These are phyloP conservation scores for Accipiter virgatus DNA, from an alignment of 2,113 vertebrate genomes.

Conservation along the genomic window DNA sequence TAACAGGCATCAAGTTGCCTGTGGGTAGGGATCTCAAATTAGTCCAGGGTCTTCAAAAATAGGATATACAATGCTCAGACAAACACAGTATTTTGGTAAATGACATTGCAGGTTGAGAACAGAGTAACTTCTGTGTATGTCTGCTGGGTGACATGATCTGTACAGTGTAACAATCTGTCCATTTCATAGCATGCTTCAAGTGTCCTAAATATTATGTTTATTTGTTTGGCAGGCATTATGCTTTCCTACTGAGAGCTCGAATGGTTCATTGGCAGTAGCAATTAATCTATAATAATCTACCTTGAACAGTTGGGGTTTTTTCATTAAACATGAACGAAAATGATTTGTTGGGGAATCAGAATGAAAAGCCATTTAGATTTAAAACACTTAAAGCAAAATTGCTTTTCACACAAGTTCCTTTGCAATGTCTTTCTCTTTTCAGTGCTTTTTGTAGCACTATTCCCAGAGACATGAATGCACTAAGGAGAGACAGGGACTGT, in stretches of 20 bases:
- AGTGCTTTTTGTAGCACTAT: not conserved
- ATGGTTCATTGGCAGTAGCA: not conserved
- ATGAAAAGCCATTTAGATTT: constrained; percentile 27
- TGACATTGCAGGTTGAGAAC: not conserved
- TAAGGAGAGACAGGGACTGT: not conserved
- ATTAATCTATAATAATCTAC: not conserved
- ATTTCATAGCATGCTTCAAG: constrained; percentile 8
- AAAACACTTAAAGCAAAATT: constrained; percentile 8
- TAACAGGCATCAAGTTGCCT: constrained; percentile 1
- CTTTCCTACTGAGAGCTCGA: not conserved
- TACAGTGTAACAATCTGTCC: not conserved
- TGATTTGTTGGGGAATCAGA: not conserved
- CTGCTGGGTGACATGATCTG: not conserved
- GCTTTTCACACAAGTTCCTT: not conserved
- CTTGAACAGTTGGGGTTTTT: not conserved
- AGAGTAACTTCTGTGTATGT: not conserved
- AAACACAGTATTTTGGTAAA: constrained; percentile 14
- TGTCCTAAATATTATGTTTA: constrained; percentile 15
- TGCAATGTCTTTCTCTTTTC: not conserved
- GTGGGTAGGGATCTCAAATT: not conserved
- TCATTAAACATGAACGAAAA: not conserved
- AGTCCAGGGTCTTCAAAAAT: not conserved
- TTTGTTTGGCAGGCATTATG: constrained; percentile 19
- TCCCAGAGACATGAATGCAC: not conserved
- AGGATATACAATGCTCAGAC: not conserved